A percentile compares a stretch with the other conserved stretches of the same genome.
These are phyloP conservation scores for Synanceia verrucosa DNA, from an alignment of 2,797 vertebrate species.

Conservation along the genomic window DNA sequence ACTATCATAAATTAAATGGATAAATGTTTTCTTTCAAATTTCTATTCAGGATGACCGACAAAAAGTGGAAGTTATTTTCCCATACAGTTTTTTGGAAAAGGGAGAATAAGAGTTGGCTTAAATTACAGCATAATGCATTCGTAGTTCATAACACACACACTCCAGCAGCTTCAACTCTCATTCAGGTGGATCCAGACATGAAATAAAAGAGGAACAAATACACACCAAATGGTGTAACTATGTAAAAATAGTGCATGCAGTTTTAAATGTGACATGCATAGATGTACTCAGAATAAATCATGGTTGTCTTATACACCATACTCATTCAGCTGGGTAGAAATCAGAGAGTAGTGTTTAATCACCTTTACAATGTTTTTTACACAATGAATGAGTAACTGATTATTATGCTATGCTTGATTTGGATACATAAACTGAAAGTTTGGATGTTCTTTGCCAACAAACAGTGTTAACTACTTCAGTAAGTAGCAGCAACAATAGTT, in stretches of 20 bases:
- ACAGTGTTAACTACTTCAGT: neutral
- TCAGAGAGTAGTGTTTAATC: neutral
- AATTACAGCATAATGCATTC: neutral
- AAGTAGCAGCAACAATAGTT: neutral
- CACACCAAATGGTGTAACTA: neutral
- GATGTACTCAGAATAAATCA: neutral
- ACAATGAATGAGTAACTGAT: neutral
- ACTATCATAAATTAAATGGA: neutral
- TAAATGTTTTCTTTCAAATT: neutral
- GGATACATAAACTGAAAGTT: neutral
- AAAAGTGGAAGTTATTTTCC: neutral
- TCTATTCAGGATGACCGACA: neutral
- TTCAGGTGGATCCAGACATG: no score
- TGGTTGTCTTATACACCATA: neutral
- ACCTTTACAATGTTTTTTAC: neutral
- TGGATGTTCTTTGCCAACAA: neutral
- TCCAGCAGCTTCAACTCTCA: no score
- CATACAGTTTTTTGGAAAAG: neutral
- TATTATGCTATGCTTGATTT: rapidly evolving
- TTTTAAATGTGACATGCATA: neutral
- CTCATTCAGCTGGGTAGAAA: rapidly evolving
- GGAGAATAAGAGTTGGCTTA: neutral
- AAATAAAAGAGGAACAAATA: neutral
- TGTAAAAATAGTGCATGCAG: neutral
- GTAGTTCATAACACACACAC: neutral